Percentiles rank a stretch among this genome's conserved stretches.
Conservation (phyloP, 2,888 invertebrate genomes). For the Heliconius sara region DNA sequence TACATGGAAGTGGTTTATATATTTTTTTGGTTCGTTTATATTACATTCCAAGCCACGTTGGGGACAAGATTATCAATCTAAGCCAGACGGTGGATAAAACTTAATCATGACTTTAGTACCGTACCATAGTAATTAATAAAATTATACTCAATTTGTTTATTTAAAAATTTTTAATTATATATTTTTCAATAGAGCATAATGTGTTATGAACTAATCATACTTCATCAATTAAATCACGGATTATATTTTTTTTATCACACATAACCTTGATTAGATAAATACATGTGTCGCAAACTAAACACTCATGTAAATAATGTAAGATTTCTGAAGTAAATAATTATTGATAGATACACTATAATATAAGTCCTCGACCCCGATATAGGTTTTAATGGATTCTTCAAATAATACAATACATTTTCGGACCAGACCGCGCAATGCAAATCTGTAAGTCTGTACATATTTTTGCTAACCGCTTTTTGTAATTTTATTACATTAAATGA, state of each 20-base stretch:
- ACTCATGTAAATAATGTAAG: slow-evolving; percentile 16
- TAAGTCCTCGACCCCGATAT: not conserved
- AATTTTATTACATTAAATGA: not conserved
- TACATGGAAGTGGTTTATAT: no score
- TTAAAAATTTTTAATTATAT: not conserved
- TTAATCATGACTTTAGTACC: no score
- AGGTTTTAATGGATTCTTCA: slow-evolving; percentile 36
- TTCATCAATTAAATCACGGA: slow-evolving; percentile 39
- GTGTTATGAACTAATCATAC: not conserved
- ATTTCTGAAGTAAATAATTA: slow-evolving; percentile 30
- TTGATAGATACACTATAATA: slow-evolving; percentile 7
- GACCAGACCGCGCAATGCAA: slow-evolving; percentile 9
- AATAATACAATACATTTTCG: slow-evolving; percentile 28
- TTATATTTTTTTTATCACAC: slow-evolving; percentile 43
- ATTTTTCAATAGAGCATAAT: not conserved
- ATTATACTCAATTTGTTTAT: no score
- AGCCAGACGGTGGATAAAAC: no score
- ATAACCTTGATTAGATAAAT: slow-evolving; percentile 39
- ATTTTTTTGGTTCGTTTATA: no score
- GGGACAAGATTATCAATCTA: no score
- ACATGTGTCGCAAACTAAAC: slow-evolving; percentile 27
- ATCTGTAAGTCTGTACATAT: slow-evolving; percentile 34
- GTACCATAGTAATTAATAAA: no score
- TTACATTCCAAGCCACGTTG: no score
- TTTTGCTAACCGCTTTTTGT: not conserved